Conservation (phyloP, 2,888 invertebrate species). For the Merodon equestris region DNA sequence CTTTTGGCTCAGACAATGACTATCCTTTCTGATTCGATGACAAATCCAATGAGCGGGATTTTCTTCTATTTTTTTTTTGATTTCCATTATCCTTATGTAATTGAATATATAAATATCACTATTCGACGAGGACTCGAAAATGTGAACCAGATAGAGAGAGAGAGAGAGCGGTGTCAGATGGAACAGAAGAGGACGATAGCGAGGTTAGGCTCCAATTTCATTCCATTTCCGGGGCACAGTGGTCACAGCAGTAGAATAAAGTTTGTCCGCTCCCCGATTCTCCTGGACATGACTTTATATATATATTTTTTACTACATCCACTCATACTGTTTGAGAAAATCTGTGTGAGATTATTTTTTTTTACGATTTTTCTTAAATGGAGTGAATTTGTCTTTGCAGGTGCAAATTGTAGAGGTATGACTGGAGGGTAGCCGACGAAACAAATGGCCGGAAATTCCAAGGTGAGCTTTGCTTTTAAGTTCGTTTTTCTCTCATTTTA, state of each 20-base stretch:
- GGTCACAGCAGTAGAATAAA: constrained; percentile 26
- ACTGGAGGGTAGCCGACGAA: constrained; percentile 1
- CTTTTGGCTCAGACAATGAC: no score
- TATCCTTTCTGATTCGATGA: no score
- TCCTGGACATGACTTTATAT: background rate
- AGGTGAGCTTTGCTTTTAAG: constrained; percentile 30
- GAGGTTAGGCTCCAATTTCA: constrained; percentile 21
- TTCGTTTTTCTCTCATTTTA: background rate
- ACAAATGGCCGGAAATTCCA: constrained; percentile 47
- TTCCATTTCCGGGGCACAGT: constrained; percentile 27
- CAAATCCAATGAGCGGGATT: no score
- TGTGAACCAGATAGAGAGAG: no score
- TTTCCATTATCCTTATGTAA: constrained; percentile 19
- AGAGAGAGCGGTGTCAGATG: no score
- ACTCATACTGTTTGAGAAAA: background rate
- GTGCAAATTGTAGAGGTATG: constrained; percentile 42
- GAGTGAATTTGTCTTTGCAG: constrained; percentile 36
- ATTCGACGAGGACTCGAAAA: constrained; percentile 8
- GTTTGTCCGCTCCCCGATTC: constrained; percentile 21
- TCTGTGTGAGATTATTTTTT: no score
- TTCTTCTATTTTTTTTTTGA: constrained; percentile 11
- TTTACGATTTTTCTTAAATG: constrained; percentile 13
- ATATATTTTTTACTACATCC: constrained; percentile 8
- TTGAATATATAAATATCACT: background rate
- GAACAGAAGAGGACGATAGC: constrained; percentile 31